Conservation (phyloP, 2,797 vertebrate genomes). For the Aselliscus stoliczkanus region DNA sequence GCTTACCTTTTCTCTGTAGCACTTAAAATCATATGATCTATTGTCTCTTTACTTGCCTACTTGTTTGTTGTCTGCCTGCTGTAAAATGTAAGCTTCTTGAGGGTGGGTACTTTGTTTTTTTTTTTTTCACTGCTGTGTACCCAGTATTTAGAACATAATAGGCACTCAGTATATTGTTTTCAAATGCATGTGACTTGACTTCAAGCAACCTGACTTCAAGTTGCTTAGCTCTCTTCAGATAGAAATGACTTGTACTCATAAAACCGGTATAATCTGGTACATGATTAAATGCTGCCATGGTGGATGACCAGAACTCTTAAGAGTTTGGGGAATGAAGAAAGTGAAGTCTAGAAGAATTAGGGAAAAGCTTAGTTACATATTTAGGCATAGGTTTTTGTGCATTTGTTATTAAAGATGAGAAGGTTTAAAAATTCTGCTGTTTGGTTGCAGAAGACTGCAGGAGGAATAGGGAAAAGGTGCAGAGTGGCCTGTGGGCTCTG, state of each 20-base stretch:
- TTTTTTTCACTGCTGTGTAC: not conserved
- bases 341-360: not conserved
- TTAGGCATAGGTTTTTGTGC: not conserved
- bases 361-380: not conserved
- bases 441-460: not conserved
- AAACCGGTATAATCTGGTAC: not conserved
- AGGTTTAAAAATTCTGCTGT: not conserved
- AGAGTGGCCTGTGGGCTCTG: not conserved
- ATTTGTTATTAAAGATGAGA: not conserved
- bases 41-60: not conserved
- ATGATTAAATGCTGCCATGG: not conserved
- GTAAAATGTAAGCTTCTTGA: not conserved
- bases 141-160: not conserved
- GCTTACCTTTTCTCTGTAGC: not conserved
- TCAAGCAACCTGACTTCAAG: not conserved
- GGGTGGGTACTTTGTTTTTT: not conserved
- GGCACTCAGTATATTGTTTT: not conserved
- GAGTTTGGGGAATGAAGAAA: not conserved
- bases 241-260: not conserved
- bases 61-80: not conserved
- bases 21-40: not conserved
- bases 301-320: not conserved
- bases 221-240: not conserved
- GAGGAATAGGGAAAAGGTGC: not conserved
- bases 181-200: not conserved